phyloP scores from a whole-genome alignment of 2,888 invertebrate genomes.

The Seira musarum region DNA sequence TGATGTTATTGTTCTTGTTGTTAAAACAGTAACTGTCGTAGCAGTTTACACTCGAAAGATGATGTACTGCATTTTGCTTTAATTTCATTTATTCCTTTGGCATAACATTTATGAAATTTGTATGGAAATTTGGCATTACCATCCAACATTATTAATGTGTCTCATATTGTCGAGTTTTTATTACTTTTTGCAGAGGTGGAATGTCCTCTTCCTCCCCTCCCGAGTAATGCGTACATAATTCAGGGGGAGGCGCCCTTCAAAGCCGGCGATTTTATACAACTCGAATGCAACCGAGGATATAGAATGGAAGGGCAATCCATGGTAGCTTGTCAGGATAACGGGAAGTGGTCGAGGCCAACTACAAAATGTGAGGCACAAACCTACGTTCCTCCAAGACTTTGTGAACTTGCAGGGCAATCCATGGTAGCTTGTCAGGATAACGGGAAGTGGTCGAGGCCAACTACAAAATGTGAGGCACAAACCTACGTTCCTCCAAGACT shows the following conservation, averaged over 20 bases:
- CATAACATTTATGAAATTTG: conserved; percentile 7
- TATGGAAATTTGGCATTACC: no score
- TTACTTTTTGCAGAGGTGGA: conserved; percentile 79
- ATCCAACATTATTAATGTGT: no score
- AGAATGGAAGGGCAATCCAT: conserved; percentile 92
- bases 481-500: neutral
- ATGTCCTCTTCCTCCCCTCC: conserved; percentile 82
- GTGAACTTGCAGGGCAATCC: neutral
- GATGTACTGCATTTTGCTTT: neutral
- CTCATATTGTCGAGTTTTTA: neutral
- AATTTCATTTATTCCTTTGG: neutral
- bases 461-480: neutral
- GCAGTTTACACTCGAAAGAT: neutral
- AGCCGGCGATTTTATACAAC: conserved; percentile 89
- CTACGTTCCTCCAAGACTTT: neutral
- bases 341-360: conserved; percentile 84
- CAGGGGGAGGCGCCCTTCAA: conserved; percentile 79
- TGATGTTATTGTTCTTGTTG: conserved; percentile 30
- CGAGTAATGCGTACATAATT: conserved; percentile 83
- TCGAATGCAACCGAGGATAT: conserved; percentile 89
- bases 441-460: neutral
- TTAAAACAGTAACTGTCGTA: neutral
- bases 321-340: conserved; percentile 89
- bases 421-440: neutral
- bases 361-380: conserved; percentile 79